Evolutionary conservation across 2,888 invertebrate genomes (phyloP), one percentile per base, ranked within the genome.

Genomic region (Crocallis elinguaria): DNA sequence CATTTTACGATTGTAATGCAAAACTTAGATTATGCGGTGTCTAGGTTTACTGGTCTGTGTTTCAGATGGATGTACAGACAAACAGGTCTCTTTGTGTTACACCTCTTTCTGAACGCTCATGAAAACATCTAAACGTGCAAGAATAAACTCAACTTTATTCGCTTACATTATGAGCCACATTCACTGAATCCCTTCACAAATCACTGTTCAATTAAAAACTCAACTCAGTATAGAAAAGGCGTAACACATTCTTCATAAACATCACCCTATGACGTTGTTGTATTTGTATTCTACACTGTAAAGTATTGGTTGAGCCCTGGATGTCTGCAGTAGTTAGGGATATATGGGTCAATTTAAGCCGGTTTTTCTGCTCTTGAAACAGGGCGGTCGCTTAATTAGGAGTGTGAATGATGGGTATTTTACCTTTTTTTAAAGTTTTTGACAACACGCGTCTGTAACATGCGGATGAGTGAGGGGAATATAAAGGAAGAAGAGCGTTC

Each of bases 341-440:
- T 12, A 36, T 51, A 50, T 38, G 60, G 81, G 61, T 79, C 85
- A 71, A 60, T 56, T 66, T 71, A 75, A 42, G 59, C 61, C 84
- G 88, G 86, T 79, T 71, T 77, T 76, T 83, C 79, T 82, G 74
- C 29, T 77, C 77, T 77, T 79, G 71, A 72, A 67, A 71, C 78
- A 73, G 71, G 71, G 78, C 64, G 74, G 69, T 66, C 74, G 74
- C 67, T 82, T 88, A 88, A 88, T 89, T 87, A 87, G 84, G 81
- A 85, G 87, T 84, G 86, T 82, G 84, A 86, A 82, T 80, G 85
- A 86, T 81, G 78, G 80, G 75, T 66, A 25, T 19, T 49, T 49
- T 41, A 23, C 78, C 3, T 25, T 25, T 82, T 85, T 84, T 79
- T 66, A 70, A 73, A 66, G 67, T 64, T 65, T 66, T 67, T 52